phyloP scores from a whole-genome alignment of 2,113 vertebrate species.

The Sceloporus undulatus region DNA sequence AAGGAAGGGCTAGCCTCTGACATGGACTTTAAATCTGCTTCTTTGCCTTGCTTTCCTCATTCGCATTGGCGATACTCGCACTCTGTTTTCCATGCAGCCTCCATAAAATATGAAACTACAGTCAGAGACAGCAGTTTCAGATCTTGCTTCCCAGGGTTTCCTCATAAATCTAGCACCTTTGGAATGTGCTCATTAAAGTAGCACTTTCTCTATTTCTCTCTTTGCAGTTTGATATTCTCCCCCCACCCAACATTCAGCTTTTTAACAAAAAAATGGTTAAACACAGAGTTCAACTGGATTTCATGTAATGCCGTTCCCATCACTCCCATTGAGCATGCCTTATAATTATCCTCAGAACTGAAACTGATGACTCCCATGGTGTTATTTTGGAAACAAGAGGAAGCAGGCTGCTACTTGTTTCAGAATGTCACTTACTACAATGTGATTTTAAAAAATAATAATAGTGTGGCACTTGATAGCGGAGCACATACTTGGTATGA shows the following conservation, averaged over 20 bases:
- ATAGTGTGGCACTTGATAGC: neutral
- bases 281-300: conserved; percentile 71
- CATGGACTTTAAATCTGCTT: conserved; percentile 52
- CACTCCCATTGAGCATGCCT: conserved; percentile 58
- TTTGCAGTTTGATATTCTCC: conserved; percentile 70
- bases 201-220: conserved; percentile 58
- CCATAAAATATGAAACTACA: conserved; percentile 73
- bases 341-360: neutral
- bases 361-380: conserved; percentile 29
- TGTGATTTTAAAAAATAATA: neutral
- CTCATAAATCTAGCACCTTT: conserved; percentile 77
- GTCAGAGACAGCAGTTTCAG: conserved; percentile 75
- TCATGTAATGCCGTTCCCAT: conserved; percentile 60
- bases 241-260: conserved; percentile 41
- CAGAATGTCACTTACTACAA: conserved; percentile 69
- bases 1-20: conserved; percentile 55
- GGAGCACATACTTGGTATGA: neutral
- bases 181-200: conserved; percentile 79
- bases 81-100: conserved; percentile 72
- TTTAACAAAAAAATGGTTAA: conserved; percentile 33
- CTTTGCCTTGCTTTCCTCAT: conserved; percentile 49
- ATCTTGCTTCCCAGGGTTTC: conserved; percentile 73
- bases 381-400: conserved; percentile 58
- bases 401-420: conserved; percentile 67
- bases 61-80: conserved; percentile 59